These are phyloP conservation scores for Chunga burmeisteri DNA, from an alignment of 2,113 vertebrate species.

Conservation along the genomic window DNA sequence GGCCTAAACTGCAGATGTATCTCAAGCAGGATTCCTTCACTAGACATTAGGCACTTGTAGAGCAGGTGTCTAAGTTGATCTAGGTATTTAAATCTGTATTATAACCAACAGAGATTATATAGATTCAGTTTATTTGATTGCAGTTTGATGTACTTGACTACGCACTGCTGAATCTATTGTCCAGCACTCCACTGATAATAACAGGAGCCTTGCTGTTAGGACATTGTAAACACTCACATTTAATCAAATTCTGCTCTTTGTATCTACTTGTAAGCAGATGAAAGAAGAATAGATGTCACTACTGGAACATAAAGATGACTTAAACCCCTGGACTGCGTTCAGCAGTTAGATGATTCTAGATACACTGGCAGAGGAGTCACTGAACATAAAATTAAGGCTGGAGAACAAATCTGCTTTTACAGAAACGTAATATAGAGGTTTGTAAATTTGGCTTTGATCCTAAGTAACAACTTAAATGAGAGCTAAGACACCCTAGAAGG, in stretches of 20 bases:
- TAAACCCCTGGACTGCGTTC: conserved; percentile 5
- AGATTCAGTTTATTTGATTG: background rate
- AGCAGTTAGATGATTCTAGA: background rate
- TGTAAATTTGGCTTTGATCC: background rate
- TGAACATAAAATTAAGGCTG: background rate
- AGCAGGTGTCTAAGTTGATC: background rate
- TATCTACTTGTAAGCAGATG: background rate
- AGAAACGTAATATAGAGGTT: background rate
- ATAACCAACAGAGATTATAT: background rate
- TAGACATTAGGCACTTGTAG: background rate
- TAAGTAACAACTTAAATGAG: background rate
- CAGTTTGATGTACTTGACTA: background rate
- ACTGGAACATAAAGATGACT: background rate
- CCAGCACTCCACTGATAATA: background rate
- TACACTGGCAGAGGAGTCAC: background rate
- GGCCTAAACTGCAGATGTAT: background rate
- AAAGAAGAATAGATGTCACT: conserved; percentile 34
- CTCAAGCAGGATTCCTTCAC: background rate
- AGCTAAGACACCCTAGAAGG: background rate
- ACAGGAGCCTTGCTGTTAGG: background rate
- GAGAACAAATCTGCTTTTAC: background rate
- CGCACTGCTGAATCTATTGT: background rate
- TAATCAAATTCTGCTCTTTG: background rate
- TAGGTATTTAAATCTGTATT: background rate
- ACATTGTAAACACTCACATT: background rate